Base-by-base conservation (phyloP, 2,113 vertebrate genomes). In the Drymodes brunneopygia region DNA sequence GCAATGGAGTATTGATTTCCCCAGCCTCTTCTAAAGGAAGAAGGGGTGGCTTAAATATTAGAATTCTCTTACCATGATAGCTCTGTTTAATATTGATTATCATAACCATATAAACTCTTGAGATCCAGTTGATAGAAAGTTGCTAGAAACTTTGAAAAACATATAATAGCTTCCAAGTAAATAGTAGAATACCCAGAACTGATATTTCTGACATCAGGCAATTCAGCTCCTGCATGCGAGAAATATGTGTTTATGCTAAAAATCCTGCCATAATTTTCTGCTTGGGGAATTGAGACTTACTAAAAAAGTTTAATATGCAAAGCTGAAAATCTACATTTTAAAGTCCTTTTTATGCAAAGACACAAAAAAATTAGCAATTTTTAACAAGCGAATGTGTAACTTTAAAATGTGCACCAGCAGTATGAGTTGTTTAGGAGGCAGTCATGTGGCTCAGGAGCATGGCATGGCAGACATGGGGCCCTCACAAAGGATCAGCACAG, bases 71-170 rank as follows among this genome's bases (percentile, higher is more conserved):
- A 35, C 69, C 29, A 72, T 3, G 18, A 35, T 86, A 83, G 42
- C 65, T 94, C 67, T 92, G 65, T 93, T 95, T 90, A 95, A 88
- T 93, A 96, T 95, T 95, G 91, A 93, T 96, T 92, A 92, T 88
- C 88, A 88, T 96, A 92, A 79, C 62, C 61, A 23, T 92, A 71
- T 88, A 83, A 93, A 77, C 92, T 96, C 95, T 69, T 88, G 89
- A 93, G 94, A 92, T 81, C 61, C 79, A 20, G 79, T 80, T 74
- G 83, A 92, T 45, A 88, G 81, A 86, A 95, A 95, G 90, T 94
- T 90, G 29, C 51, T 81, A 54, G 80, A 92, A 96, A 95, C 82
- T 95, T 90, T 69, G 80, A 84, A 92, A 94, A 95, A 81, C 80
- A 93, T 61, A 74, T 90, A 95, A 86, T 92, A 84, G 75, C 72